Evolutionary conservation across 30 jellyfish, hydroid and myxozoan genomes (phyloP).

Genomic region (Hydractinia echinata): DNA sequence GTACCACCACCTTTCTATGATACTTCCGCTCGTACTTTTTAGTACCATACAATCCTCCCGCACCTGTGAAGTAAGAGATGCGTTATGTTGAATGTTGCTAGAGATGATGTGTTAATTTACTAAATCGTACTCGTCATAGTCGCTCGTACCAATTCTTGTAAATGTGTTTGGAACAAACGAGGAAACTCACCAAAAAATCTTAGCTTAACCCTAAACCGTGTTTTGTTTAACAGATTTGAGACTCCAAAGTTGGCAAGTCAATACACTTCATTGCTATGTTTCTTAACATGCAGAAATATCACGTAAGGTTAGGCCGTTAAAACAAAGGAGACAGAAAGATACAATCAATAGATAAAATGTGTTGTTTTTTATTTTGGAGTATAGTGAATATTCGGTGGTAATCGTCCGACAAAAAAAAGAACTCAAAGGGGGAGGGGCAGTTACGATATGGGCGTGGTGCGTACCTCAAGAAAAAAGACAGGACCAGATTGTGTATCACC

Average conservation of each 20-base stretch:
- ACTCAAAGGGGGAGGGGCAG: background rate
- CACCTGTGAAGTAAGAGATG: conserved; percentile 42
- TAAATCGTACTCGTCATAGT: too few species aligned
- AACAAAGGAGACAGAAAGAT: background rate
- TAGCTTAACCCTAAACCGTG: too few species aligned
- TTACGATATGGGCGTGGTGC: background rate
- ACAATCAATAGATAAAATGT: background rate
- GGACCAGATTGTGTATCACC: conserved; percentile 90
- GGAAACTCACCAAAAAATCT: too few species aligned
- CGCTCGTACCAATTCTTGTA: too few species aligned
- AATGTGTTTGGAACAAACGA: too few species aligned
- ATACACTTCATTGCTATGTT: too few species aligned
- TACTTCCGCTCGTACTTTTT: conserved; percentile 83
- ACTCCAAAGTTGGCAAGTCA: too few species aligned
- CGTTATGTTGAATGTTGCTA: background rate
- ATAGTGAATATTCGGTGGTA: background rate
- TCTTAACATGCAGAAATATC: too few species aligned
- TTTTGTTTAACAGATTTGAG: too few species aligned
- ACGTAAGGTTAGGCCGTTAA: background rate
- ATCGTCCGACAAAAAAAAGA: background rate
- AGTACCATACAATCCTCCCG: conserved; percentile 88
- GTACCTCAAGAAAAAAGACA: conserved; percentile 77
- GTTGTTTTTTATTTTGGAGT: background rate
- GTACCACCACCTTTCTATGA: conserved; percentile 93
- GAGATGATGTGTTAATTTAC: background rate